Evolutionary conservation across 2,888 invertebrate genomes (phyloP), one percentile per base, ranked within the genome.

Genomic region (Drosophila nr. perissopoda): DNA sequence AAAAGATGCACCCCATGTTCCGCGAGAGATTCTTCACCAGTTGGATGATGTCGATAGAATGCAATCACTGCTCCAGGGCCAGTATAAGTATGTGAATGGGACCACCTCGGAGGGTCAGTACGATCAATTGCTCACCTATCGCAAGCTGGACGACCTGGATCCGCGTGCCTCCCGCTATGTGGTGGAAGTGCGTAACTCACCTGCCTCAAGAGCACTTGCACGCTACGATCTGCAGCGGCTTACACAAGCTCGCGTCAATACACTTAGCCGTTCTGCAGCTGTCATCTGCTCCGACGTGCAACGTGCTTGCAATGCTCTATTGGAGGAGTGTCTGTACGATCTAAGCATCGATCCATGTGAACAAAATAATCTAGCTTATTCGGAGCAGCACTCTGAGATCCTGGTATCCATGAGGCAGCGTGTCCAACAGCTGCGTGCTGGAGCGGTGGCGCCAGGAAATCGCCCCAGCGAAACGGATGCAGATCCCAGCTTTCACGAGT

Each of bases 1-100:
- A 2, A 61, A 60, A 11, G 73, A 74, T 21, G 58, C 73, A 6
- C 59, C 57, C 0, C 60, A 76, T 53, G 94, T 94, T 0, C 92
- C 96, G 21, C 94, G 94, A 25, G 95, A 96, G 74, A 93, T 96
- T 18, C 93, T 97, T 10, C 94, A 96, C 76, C 96, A 96, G 90
- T 95, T 97, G 69, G 96, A 97, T 87, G 95, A 95, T 92, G 94
- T 87, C 92, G 94, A 33, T 94, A 92, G 58, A 1, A 86, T 91
- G 1, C 76, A 75, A 16, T 89, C 93, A 0, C 82, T 90, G 27
- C 82, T 89, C 62, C 71, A 75, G 8, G 90, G 86, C 0, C 75
- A 80, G 3, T 93, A 79, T 75, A 93, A 93, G 62, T 91, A 91
- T 58, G 76, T 93, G 0, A 92, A 91, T 51, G 93, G 93, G 34